Conservation (phyloP, 2,797 vertebrate species). For the Eidolon dupreanum region DNA sequence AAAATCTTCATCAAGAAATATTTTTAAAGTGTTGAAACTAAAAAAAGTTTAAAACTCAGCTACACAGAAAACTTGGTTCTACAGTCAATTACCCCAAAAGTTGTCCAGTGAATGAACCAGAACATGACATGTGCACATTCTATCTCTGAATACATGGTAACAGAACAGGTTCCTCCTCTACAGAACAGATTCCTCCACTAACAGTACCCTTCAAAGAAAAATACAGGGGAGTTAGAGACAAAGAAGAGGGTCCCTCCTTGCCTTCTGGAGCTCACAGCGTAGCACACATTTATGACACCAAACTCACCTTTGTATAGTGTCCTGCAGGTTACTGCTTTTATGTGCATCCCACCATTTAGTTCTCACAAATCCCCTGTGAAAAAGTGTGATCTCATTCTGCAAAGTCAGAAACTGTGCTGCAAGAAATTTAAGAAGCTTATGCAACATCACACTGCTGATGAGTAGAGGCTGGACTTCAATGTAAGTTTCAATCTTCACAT, state of each 20-base stretch:
- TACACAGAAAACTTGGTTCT: neutral
- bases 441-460: neutral
- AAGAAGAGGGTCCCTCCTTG: neutral
- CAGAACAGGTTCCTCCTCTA: neutral
- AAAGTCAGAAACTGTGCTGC: neutral
- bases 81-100: neutral
- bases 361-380: neutral
- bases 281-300: neutral
- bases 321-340: neutral
- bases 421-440: neutral
- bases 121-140: neutral
- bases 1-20: neutral
- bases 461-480: neutral
- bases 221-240: neutral
- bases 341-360: neutral
- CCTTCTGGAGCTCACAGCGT: rapidly evolving
- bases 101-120: neutral
- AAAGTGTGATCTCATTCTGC: neutral
- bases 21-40: neutral
- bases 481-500: neutral
- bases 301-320: neutral
- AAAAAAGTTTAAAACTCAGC: neutral
- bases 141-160: neutral
- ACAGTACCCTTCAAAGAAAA: neutral
- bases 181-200: neutral